Evolutionary conservation across 2,797 vertebrate species (phyloP).

Genomic region (Denticeps clupeoides): DNA sequence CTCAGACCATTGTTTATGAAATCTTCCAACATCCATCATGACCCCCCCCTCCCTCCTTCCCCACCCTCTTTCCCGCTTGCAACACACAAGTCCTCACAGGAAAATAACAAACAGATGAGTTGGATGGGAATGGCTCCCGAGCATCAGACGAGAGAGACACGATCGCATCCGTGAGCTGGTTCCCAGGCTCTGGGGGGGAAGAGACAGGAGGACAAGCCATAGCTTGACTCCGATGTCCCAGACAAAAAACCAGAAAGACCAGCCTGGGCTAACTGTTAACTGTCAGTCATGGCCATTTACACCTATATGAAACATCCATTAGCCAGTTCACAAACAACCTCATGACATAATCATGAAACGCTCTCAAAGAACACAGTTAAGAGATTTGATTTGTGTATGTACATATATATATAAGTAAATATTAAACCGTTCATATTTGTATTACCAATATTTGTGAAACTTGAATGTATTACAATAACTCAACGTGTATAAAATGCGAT

Average conservation of each 20-base stretch:
- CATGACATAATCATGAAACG: too few species aligned
- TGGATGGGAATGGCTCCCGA: conserved; percentile 55
- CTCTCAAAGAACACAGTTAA: too few species aligned
- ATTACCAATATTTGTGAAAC: too few species aligned
- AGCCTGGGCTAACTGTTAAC: conserved; percentile 53
- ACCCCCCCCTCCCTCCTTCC: conserved; percentile 23
- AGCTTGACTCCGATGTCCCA: conserved; percentile 45
- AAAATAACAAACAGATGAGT: conserved; percentile 73
- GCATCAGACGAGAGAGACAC: conserved; percentile 39
- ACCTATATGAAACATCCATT: neutral
- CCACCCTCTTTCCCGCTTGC: conserved; percentile 30
- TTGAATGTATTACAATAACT: too few species aligned
- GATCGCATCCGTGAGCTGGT: conserved; percentile 38
- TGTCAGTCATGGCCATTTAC: conserved; percentile 38
- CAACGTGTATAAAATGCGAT: too few species aligned
- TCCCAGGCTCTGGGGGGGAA: conserved; percentile 51
- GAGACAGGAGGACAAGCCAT: conserved; percentile 45
- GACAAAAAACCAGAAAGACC: conserved; percentile 57
- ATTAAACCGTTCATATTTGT: too few species aligned
- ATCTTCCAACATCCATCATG: conserved; percentile 41
- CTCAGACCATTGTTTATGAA: conserved; percentile 42
- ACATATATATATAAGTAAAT: too few species aligned
- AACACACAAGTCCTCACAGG: conserved; percentile 60
- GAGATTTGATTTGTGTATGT: too few species aligned
- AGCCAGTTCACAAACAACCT: too few species aligned